Percentiles rank a stretch among this genome's conserved stretches.
Conservation (phyloP, 2,888 invertebrate species). For the Drosophila kuntzei region DNA sequence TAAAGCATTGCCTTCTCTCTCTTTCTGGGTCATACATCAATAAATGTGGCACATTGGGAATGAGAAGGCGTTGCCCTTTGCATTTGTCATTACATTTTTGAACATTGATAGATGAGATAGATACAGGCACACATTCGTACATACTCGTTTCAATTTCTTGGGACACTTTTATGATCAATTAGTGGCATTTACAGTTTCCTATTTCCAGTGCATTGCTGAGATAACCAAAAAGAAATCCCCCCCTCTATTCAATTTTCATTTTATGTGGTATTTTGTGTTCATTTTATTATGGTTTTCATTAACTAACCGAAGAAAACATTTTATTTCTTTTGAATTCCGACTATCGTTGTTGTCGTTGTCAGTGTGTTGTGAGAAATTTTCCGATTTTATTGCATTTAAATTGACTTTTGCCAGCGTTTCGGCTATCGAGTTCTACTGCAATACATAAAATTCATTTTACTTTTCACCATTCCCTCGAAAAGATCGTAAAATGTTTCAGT, state of each 20-base stretch:
- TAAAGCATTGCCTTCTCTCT: neutral
- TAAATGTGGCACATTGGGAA: slow-evolving; percentile 52
- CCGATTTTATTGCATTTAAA: slow-evolving; percentile 76
- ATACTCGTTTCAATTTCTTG: slow-evolving; percentile 22
- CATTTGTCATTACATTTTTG: slow-evolving; percentile 62
- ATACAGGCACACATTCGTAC: slow-evolving; percentile 21
- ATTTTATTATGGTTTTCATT: slow-evolving; percentile 73
- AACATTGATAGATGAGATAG: slow-evolving; percentile 41
- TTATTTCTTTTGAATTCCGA: slow-evolving; percentile 48
- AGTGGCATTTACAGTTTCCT: slow-evolving; percentile 71
- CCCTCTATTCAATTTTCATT: slow-evolving; percentile 29
- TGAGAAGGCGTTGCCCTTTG: slow-evolving; percentile 60
- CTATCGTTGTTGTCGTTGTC: slow-evolving; percentile 27
- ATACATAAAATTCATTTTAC: slow-evolving; percentile 47
- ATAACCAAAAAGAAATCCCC: slow-evolving; percentile 45
- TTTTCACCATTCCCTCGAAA: slow-evolving; percentile 31
- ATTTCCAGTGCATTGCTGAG: slow-evolving; percentile 37
- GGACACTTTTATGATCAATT: slow-evolving; percentile 74
- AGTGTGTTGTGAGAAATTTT: slow-evolving; percentile 63
- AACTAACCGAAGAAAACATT: slow-evolving; percentile 70
- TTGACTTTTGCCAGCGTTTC: slow-evolving; percentile 70
- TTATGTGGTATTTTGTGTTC: slow-evolving; percentile 67
- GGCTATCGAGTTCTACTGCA: slow-evolving; percentile 67
- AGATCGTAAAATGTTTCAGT: slow-evolving; percentile 52
- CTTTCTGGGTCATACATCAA: slow-evolving; percentile 77